Evolutionary conservation across 2,113 vertebrate genomes (phyloP).

Genomic region (Tetraodon nigroviridis): DNA sequence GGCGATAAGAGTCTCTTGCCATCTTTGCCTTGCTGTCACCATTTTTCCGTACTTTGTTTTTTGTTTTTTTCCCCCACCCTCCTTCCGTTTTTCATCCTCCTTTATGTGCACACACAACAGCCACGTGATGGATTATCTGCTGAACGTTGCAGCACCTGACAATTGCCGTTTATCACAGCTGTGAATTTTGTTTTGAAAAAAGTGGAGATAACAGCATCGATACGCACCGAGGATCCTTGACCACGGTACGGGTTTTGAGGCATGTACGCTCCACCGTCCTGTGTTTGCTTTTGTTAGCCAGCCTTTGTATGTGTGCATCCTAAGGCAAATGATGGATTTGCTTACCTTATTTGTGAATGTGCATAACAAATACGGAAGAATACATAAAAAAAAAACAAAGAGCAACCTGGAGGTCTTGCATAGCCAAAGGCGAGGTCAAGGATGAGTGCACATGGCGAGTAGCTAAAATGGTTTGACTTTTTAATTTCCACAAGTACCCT

Average conservation of each 20-base stretch:
- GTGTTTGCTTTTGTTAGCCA: background rate
- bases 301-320: background rate
- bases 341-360: too few species aligned
- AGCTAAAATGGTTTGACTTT: too few species aligned
- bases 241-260: too few species aligned
- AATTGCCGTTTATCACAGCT: conserved; percentile 6
- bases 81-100: background rate
- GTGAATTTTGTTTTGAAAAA: background rate
- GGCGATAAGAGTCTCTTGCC: conserved; percentile 26
- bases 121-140: conserved; percentile 22
- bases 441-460: too few species aligned
- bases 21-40: background rate
- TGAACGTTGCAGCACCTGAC: conserved; percentile 8
- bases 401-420: too few species aligned
- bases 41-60: background rate
- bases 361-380: too few species aligned
- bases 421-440: too few species aligned
- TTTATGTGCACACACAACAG: conserved; percentile 13
- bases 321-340: background rate
- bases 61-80: background rate
- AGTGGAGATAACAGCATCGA: background rate
- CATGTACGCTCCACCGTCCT: too few species aligned
- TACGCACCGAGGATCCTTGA: background rate
- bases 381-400: too few species aligned
- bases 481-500: background rate